Percentiles rank a stretch among this genome's conserved stretches.
Evolutionary conservation across 1,140 invertebrate species (phyloP).

Genomic region (Melanaphis sacchari): DNA sequence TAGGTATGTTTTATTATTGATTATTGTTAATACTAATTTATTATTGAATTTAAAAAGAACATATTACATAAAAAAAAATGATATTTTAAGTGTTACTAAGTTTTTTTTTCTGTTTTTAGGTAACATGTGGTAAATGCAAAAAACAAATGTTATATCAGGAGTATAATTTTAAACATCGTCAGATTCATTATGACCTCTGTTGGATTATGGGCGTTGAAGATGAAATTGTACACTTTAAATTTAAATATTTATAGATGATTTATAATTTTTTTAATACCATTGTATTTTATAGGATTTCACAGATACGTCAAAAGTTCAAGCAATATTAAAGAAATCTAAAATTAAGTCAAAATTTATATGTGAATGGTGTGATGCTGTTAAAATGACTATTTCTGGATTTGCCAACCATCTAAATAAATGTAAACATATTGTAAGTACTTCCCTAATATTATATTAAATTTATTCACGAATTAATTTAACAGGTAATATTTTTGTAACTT

Average conservation of each 20-base stretch:
- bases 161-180: neutral
- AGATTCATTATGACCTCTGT: neutral
- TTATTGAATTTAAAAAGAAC: neutral
- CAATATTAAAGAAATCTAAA: neutral
- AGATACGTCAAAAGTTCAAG: neutral
- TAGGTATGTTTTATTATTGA: too few species aligned
- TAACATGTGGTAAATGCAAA: constrained; percentile 19
- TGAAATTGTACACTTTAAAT: neutral
- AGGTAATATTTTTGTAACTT: too few species aligned
- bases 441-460: neutral
- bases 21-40: neutral
- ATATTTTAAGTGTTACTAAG: neutral
- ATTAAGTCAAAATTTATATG: neutral
- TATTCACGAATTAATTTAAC: neutral
- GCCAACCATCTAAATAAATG: constrained; percentile 2
- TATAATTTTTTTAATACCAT: neutral
- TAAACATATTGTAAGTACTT: neutral
- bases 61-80: neutral
- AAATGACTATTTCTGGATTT: neutral
- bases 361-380: neutral
- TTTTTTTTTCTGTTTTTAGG: neutral
- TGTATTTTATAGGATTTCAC: neutral
- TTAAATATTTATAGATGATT: neutral
- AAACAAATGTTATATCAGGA: neutral
- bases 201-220: neutral